Percentiles rank a stretch among this genome's conserved stretches.
phyloP scores from a whole-genome alignment of 1,140 invertebrate genomes.

The Theocolax elegans region DNA sequence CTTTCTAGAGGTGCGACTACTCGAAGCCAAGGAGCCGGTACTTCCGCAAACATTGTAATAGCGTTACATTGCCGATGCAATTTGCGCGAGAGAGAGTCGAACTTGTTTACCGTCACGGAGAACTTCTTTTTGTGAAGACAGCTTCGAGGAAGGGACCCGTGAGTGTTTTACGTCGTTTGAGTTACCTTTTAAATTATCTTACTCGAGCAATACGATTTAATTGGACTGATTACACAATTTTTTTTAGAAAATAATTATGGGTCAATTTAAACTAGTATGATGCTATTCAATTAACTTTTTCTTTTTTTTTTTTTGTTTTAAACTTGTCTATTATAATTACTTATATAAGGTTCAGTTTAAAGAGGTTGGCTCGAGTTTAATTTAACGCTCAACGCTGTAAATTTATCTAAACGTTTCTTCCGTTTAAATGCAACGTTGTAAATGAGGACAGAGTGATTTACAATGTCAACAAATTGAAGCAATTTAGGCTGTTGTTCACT shows the following conservation, averaged over 20 bases:
- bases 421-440: too few relatives aligned
- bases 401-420: not conserved
- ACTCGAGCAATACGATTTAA: not conserved
- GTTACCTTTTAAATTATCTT: constrained; percentile 10
- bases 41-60: constrained; percentile 27
- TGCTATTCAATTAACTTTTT: too few relatives aligned
- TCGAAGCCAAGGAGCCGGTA: not conserved
- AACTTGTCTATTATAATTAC: too few relatives aligned
- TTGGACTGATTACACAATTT: too few relatives aligned
- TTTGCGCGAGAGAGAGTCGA: constrained; percentile 13
- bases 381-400: not conserved
- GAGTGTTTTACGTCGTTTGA: not conserved
- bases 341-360: too few relatives aligned
- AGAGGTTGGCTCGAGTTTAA: not conserved
- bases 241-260: too few relatives aligned
- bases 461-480: too few relatives aligned
- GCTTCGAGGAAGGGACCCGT: not conserved
- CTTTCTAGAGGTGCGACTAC: too few relatives aligned
- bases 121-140: constrained; percentile 11
- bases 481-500: too few relatives aligned
- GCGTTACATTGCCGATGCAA: constrained; percentile 26
- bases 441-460: too few relatives aligned
- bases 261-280: too few relatives aligned
- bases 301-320: too few relatives aligned
- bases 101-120: constrained; percentile 19